Conservation (phyloP, 2,797 vertebrate species). For the Corythornis leucogaster region DNA sequence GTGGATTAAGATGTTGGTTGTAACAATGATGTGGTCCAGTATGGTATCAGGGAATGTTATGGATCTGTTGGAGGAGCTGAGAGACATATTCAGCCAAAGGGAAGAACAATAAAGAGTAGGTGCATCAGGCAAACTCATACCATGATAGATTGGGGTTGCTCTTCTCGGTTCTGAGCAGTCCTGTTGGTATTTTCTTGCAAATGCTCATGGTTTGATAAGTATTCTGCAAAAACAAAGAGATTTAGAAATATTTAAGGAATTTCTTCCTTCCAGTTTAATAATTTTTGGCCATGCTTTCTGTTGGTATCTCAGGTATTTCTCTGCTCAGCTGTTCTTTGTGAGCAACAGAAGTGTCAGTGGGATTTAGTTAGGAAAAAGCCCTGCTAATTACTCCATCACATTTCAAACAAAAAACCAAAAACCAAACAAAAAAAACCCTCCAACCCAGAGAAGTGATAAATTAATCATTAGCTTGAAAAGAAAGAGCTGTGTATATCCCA, state of each 20-base stretch:
- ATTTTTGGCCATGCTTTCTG: background rate
- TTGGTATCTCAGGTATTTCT: background rate
- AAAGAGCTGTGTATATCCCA: background rate
- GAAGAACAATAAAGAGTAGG: background rate
- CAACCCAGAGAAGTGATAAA: background rate
- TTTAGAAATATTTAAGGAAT: background rate
- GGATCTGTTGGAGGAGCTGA: background rate
- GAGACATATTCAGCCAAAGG: background rate
- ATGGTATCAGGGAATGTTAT: background rate
- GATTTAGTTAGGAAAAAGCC: background rate
- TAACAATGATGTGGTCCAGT: background rate
- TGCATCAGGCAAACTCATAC: background rate
- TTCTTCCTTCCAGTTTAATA: background rate
- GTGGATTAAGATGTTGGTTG: background rate
- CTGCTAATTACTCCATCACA: background rate
- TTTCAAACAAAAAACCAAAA: no score
- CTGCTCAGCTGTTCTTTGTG: background rate
- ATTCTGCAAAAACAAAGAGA: background rate
- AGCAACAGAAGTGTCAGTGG: background rate
- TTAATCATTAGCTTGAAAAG: background rate
- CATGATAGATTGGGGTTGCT: accelerated
- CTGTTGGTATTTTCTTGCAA: background rate
- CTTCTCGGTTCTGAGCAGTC: background rate
- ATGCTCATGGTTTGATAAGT: background rate
- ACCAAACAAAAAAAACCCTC: background rate